Percentiles rank a stretch among this genome's conserved stretches.
Evolutionary conservation across 2,113 vertebrate genomes (phyloP).

Genomic region (Anarrhichthys ocellatus): DNA sequence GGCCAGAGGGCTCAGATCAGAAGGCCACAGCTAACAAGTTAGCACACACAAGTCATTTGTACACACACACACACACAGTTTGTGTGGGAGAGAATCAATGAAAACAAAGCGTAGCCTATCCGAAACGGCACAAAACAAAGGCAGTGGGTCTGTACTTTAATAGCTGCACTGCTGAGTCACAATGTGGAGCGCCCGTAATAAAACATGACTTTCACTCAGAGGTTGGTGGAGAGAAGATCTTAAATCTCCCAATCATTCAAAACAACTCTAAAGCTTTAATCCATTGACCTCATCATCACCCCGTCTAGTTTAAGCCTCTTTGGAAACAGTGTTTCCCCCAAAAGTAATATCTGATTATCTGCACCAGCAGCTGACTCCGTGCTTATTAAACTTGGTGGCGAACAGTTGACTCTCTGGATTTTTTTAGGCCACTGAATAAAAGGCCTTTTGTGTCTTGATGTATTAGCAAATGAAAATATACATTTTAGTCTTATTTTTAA

Average conservation of each 20-base stretch:
- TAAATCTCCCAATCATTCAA: constrained; percentile 57
- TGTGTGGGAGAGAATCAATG: constrained; percentile 74
- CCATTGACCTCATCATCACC: constrained; percentile 28
- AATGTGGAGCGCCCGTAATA: constrained; percentile 16
- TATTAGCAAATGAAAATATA: not conserved
- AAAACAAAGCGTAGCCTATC: constrained; percentile 59
- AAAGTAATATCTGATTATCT: constrained; percentile 54
- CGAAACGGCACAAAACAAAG: constrained; percentile 57
- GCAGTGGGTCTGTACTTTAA: constrained; percentile 55
- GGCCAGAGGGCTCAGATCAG: constrained; percentile 26
- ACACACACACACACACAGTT: constrained; percentile 38
- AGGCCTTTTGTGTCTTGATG: not conserved
- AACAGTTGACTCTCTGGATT: constrained; percentile 11
- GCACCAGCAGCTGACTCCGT: constrained; percentile 21
- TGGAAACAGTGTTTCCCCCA: constrained; percentile 23
- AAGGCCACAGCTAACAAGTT: constrained; percentile 22
- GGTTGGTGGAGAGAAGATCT: constrained; percentile 25
- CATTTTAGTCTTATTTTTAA: not conserved
- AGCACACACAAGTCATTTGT: constrained; percentile 11
- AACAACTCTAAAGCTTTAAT: constrained; percentile 44
- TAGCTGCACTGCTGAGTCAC: constrained; percentile 60
- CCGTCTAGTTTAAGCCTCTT: constrained; percentile 42
- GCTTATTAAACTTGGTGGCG: constrained; percentile 16
- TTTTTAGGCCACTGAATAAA: constrained; percentile 7
- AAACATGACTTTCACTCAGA: constrained; percentile 40